These are phyloP conservation scores for Siniperca obscura DNA, from an alignment of 2,797 vertebrate genomes.

Conservation along the genomic window DNA sequence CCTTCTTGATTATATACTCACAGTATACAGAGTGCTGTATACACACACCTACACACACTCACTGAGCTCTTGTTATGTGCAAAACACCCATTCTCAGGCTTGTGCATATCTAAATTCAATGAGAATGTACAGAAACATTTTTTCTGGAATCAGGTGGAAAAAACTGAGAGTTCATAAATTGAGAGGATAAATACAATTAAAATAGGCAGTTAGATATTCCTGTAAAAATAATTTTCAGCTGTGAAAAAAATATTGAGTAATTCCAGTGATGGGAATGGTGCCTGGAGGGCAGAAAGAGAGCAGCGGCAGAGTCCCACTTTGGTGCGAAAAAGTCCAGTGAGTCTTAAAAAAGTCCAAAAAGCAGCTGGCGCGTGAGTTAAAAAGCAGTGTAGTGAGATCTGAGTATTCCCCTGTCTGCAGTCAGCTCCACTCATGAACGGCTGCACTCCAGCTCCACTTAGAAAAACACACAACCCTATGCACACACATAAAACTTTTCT, in stretches of 20 bases:
- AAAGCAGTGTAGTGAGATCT: conserved; percentile 57
- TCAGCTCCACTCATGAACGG: conserved; percentile 74
- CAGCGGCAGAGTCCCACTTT: conserved; percentile 55
- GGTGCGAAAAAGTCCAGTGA: conserved; percentile 49
- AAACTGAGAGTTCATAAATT: conserved; percentile 11
- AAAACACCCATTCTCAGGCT: conserved; percentile 40
- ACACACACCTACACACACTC: conserved; percentile 53
- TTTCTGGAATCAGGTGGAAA: conserved; percentile 13
- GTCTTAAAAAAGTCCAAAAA: conserved; percentile 53
- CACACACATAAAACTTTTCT: conserved; percentile 73
- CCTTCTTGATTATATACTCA: conserved; percentile 39
- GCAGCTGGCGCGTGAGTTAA: conserved; percentile 63
- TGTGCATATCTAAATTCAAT: conserved; percentile 39
- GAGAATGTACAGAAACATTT: conserved; percentile 1
- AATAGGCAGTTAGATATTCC: conserved; percentile 24
- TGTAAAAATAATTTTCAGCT: background rate
- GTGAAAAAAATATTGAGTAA: conserved; percentile 21
- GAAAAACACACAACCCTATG: conserved; percentile 77
- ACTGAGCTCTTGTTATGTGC: conserved; percentile 9
- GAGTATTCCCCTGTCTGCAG: conserved; percentile 70
- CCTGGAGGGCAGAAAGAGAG: conserved; percentile 45
- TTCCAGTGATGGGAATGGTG: conserved; percentile 57
- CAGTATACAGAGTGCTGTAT: conserved; percentile 38
- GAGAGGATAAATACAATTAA: background rate
- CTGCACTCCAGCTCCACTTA: conserved; percentile 80